phyloP scores from a whole-genome alignment of 2,888 invertebrate species.

The Drosophila siamana region DNA sequence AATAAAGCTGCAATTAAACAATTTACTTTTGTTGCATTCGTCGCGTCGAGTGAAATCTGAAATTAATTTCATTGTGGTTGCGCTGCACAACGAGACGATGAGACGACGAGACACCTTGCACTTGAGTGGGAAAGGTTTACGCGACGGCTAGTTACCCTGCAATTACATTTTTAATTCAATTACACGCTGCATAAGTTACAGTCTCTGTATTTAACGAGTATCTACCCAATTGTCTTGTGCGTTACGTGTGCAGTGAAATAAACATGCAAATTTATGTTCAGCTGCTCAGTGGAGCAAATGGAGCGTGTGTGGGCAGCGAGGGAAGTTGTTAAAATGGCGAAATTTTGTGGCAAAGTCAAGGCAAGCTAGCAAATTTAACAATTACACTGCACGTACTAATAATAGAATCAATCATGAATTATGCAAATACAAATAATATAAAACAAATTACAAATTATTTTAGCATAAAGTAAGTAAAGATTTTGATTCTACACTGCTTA shows the following conservation, averaged over 20 bases:
- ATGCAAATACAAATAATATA: no score
- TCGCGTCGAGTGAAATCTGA: slow-evolving; percentile 53
- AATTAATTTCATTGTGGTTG: slow-evolving; percentile 73
- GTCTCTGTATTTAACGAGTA: no score
- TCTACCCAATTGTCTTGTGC: neutral
- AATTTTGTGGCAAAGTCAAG: slow-evolving; percentile 13
- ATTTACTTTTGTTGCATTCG: slow-evolving; percentile 65
- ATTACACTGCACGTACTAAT: slow-evolving; percentile 25
- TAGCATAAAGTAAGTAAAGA: no score
- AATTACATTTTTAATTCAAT: no score
- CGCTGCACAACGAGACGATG: slow-evolving; percentile 25
- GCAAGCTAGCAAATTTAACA: slow-evolving; percentile 32
- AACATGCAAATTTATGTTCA: slow-evolving; percentile 21
- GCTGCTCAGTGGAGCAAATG: slow-evolving; percentile 15
- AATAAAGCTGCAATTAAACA: slow-evolving; percentile 76
- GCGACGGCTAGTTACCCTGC: neutral
- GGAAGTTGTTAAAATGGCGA: slow-evolving; percentile 4
- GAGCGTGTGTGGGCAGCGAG: neutral
- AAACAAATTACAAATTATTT: no score
- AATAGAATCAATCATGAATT: neutral
- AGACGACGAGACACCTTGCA: neutral
- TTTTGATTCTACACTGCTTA: no score
- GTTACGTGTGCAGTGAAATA: neutral
- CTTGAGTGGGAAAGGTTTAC: slow-evolving; percentile 1
- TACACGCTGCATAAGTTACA: no score